phyloP scores from a whole-genome alignment of 1,140 invertebrate species.

The Pogonomyrmex barbatus region DNA sequence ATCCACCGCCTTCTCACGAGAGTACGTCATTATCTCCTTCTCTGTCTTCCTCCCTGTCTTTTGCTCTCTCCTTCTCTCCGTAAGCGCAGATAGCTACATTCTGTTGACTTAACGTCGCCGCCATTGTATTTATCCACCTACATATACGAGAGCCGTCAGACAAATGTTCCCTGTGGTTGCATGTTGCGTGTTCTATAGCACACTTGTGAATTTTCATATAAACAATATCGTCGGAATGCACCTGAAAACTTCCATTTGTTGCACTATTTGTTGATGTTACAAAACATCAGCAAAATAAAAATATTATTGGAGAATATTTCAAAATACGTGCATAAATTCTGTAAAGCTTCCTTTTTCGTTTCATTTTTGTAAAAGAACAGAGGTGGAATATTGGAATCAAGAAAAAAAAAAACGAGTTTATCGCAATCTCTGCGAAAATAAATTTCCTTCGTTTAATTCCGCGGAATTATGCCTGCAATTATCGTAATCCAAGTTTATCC shows the following conservation, averaged over 20 bases:
- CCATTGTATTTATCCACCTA: conserved; percentile 68
- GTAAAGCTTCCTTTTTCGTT: too few relatives aligned
- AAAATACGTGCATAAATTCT: neutral
- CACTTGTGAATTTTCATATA: conserved; percentile 2
- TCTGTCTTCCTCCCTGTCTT: neutral
- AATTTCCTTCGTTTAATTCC: neutral
- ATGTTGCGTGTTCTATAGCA: neutral
- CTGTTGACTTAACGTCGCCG: conserved; percentile 66
- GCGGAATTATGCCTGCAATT: neutral
- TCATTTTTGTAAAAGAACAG: neutral
- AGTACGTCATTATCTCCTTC: conserved; percentile 32
- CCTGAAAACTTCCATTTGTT: conserved; percentile 12
- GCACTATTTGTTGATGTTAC: neutral
- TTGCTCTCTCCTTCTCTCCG: neutral
- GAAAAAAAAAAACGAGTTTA: neutral
- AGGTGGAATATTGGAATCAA: neutral
- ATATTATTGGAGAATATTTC: neutral
- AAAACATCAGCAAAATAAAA: neutral
- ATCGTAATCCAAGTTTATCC: neutral
- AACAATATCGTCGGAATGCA: neutral
- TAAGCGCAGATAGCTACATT: conserved; percentile 57
- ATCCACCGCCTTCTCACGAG: conserved; percentile 46
- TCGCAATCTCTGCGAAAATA: neutral
- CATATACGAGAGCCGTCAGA: conserved; percentile 45
- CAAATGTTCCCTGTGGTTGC: conserved; percentile 27